Base-by-base conservation (phyloP, 2,888 invertebrate species). In the Chromoteleia sp. region DNA sequence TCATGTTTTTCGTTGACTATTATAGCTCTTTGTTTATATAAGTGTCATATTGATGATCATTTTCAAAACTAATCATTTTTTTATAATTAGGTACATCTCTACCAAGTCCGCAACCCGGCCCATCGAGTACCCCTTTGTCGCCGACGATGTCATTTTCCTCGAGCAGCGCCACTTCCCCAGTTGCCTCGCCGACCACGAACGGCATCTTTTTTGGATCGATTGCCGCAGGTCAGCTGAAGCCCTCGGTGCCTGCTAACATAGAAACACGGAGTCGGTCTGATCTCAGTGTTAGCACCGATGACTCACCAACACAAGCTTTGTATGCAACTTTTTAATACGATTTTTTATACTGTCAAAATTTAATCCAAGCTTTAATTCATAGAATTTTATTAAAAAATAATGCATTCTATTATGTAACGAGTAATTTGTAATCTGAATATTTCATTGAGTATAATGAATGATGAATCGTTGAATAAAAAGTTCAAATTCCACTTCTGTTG, bases 81-180 rank as follows among this genome's bases (percentile, higher is more conserved):
- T n/a, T n/a, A n/a, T n/a, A n/a, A n/a, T 41, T 75, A 91, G 91
- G 90, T 88, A 88, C 90, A 85, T 87, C 90, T 81, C 85, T 91
- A 86, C 89, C 91, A 86, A 92, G 89, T 85, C 91, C 92, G 75
- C 92, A 92, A 84, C 91, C 92, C 78, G 92, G 92, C 84, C 92
- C 92, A 85, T 92, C 92, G 36, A 91, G 88, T 73, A 91, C 91
- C 59, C 89, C 91, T 25, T 77, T 91, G 56, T 87, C 91, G 81
- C 89, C 91, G 81, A 88, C 88, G 58, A 87, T 88, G 86, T 88
- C 89, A 77, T 87, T 91, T 81, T 90, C 92, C 67, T 90, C 92
- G 78, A 91, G 90, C 83, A 89, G 88, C 84, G 89, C 91, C 67
- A 91, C 91, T 58, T 91, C 92, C 48, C 91, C 92, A 8, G 86